Conservation (phyloP, 2,888 invertebrate species). For the Marasmarcha lunaedactyla region DNA sequence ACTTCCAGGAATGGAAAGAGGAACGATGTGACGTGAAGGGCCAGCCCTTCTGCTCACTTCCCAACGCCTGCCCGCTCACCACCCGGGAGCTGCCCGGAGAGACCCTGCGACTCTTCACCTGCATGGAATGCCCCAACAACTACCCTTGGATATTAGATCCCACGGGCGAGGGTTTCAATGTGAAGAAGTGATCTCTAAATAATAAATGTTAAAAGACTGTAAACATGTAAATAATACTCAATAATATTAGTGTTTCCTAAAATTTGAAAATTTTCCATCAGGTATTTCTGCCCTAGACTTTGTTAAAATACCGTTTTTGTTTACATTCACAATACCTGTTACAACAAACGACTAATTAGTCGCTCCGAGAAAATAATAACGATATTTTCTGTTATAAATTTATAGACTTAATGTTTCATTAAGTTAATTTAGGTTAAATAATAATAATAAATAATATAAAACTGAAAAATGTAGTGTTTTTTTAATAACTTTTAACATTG, state of each 20-base stretch:
- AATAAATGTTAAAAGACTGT: slow-evolving; percentile 61
- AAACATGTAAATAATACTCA: slow-evolving; percentile 70
- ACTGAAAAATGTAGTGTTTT: neutral
- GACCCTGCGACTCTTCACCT: slow-evolving; percentile 91
- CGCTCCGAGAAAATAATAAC: slow-evolving; percentile 19
- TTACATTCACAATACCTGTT: neutral
- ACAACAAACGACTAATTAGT: slow-evolving; percentile 5
- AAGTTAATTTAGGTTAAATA: slow-evolving; percentile 28
- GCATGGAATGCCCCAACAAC: slow-evolving; percentile 96
- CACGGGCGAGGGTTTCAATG: slow-evolving; percentile 92
- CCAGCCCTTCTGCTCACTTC: slow-evolving; percentile 91
- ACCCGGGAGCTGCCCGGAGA: slow-evolving; percentile 93
- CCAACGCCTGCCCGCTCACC: slow-evolving; percentile 90
- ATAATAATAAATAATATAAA: slow-evolving; percentile 15
- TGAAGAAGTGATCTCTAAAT: slow-evolving; percentile 77
- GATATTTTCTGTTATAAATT: slow-evolving; percentile 12
- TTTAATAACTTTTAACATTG: slow-evolving; percentile 7
- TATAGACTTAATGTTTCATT: slow-evolving; percentile 25
- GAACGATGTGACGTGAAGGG: slow-evolving; percentile 95
- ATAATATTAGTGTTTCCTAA: slow-evolving; percentile 47
- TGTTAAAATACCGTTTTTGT: neutral
- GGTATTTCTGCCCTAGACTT: slow-evolving; percentile 16
- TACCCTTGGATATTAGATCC: slow-evolving; percentile 96
- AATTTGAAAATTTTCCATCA: neutral
- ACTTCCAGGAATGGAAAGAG: slow-evolving; percentile 93